Evolutionary conservation across 2,888 invertebrate genomes (phyloP), one percentile per base, ranked within the genome.

Genomic region (Cheilosia urbana): DNA sequence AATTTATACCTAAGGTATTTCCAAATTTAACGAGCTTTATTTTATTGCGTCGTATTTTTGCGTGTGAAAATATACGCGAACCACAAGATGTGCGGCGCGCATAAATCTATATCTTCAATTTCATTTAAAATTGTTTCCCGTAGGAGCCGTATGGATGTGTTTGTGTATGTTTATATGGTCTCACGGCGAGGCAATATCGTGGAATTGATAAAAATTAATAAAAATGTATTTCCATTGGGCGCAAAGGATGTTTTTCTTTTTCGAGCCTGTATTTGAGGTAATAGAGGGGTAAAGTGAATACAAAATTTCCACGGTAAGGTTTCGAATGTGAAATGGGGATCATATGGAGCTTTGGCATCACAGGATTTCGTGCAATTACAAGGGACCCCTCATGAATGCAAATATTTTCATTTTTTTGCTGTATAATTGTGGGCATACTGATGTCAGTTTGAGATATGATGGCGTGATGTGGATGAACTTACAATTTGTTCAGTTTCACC

Each of bases 141-240:
- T 62, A 42, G 37, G 83, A 19, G 55, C 37, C 55, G 17, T 55
- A 5, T n/a, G n/a, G 5, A 13, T 3, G 11, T 13, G 1, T 30
- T 30, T 2, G 11, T n/a, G 17, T 34, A 13, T 55, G 13, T 2
- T 5, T n/a, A 17, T 34, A 13, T 55, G 13, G 40, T 24, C 42
- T 53, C 27, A 24, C 21, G 57, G 68, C 2, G 37, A 15, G 7
- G 49, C 51, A 66, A 66, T 73, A 55, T 68, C 45, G 40, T 62
- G 53, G 24, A 73, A 83, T 83, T 83, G 82, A 78, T 73, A 78
- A 72, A 72, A 78, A 66, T 58, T 76, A 76, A 78, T 77, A 58
- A 78, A 83, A 78, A 83, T 68, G 47, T 71, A 63, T 78, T 62
- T 42, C n/a, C 9, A 7, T 40, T 58, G 21, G 30, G 71, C 77